Conservation (phyloP, 2,113 vertebrate species). For the Theristicus caerulescens region DNA sequence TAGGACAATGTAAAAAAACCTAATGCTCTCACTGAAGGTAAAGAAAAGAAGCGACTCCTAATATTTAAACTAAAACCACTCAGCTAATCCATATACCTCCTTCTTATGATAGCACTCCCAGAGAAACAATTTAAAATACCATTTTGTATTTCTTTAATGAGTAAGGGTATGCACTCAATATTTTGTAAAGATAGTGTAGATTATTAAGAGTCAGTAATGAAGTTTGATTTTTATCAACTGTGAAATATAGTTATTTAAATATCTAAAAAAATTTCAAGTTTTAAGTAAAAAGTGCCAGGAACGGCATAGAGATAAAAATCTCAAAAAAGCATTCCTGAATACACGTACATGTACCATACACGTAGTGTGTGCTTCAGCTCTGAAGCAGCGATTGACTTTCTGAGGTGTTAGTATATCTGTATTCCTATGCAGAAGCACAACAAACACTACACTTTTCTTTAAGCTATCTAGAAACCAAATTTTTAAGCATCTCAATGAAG, state of each 20-base stretch:
- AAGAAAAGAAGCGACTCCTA: background rate
- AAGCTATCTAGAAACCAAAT: background rate
- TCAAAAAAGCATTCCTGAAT: background rate
- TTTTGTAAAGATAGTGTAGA: background rate
- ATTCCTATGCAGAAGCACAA: background rate
- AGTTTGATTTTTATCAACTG: background rate
- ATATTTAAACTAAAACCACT: background rate
- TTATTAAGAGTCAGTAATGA: background rate
- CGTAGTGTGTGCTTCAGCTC: background rate
- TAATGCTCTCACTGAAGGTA: background rate
- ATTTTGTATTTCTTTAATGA: background rate
- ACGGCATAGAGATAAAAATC: background rate
- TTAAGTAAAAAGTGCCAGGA: background rate
- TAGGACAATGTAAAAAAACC: background rate
- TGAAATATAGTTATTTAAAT: background rate
- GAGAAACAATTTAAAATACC: background rate
- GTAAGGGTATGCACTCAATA: background rate
- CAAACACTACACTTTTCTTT: background rate
- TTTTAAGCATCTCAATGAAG: background rate
- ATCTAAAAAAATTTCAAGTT: background rate
- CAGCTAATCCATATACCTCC: too few relatives aligned
- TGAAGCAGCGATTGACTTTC: background rate
- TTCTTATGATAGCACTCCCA: background rate
- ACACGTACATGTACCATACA: accelerated
- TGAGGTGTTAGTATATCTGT: background rate